phyloP scores from a whole-genome alignment of 2,888 invertebrate genomes.

The Apodemia zela region DNA sequence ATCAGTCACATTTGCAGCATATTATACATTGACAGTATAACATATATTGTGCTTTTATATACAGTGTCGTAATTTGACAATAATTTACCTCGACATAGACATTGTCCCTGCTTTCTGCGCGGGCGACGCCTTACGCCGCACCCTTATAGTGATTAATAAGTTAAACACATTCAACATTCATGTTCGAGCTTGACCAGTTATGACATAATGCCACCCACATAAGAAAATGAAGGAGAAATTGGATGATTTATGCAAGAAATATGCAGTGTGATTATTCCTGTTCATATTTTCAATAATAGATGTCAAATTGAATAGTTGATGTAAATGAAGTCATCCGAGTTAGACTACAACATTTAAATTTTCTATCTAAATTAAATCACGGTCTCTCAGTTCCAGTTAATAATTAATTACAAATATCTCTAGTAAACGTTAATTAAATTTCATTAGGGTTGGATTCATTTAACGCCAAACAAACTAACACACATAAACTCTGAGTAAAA shows the following conservation, averaged over 20 bases:
- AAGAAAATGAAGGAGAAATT: background rate
- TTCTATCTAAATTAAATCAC: too few species aligned
- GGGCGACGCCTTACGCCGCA: slow-evolving; percentile 88
- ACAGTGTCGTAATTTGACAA: slow-evolving; percentile 17
- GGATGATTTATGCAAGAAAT: background rate
- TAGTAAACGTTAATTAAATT: too few species aligned
- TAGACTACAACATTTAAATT: too few species aligned
- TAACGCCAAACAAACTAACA: too few species aligned
- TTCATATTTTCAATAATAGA: too few species aligned
- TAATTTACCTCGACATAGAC: slow-evolving; percentile 83
- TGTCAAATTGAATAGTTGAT: too few species aligned
- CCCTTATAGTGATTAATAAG: slow-evolving; percentile 71
- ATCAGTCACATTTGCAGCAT: background rate
- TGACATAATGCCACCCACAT: slow-evolving; percentile 16
- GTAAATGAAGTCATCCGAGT: too few species aligned
- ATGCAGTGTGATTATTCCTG: background rate
- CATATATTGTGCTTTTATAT: slow-evolving; percentile 24
- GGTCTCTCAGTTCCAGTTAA: too few species aligned
- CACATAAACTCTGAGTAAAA: too few species aligned
- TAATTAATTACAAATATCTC: too few species aligned
- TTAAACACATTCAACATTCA: slow-evolving; percentile 36
- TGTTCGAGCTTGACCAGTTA: background rate
- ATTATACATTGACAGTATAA: background rate
- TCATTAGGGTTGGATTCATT: too few species aligned
- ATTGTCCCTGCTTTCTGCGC: slow-evolving; percentile 80